Base-by-base conservation (phyloP, 2,113 vertebrate species). In the Pomatostomus ruficeps region DNA sequence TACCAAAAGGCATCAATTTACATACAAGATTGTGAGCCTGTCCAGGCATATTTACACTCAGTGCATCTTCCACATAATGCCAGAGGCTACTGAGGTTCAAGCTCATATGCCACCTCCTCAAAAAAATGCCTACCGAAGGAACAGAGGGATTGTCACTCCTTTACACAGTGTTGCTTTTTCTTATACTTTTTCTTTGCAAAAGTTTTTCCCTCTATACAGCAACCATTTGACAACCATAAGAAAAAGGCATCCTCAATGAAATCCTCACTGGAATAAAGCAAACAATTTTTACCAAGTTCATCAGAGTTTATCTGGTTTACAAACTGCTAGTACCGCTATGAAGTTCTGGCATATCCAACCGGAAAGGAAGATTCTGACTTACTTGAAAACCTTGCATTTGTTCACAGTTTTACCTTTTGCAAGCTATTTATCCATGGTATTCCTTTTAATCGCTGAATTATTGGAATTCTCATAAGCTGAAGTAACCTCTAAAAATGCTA, bases 1-100 rank as follows among this genome's bases (percentile, higher is more conserved):
- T 78, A 96, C 89, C 91, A 74, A 87, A 88, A 95, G 89, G 91
- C 85, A 89, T 94, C 45, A 84, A 67, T 79, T 95, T 92, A 91
- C 92, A 89, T 23, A 76, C 85, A 95, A 78, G 68, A 88, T 11
- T 89, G 33, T 74, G 13, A 77, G 78, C 33, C 79, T 86, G 81
- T 79, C 84, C 59, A n/a, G 33, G 76, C 92, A 45, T 74, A 79
- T 86, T 89, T 75, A 85, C 54, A 71, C 79, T 72, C 65, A 78
- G 38, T 54, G 51, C 42, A 78, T 80, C 54, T 68, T 86, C 88
- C 51, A 58, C 57, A 75, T 2, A 25, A 85, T 40, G 66, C 66
- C 81, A 95, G 65, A 86, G 52, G 84, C 91, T 92, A 88, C 65
- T 54, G 62, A 89, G 66, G 33, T 61, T 91, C 62, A 67, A 67